A percentile compares a stretch with the other conserved stretches of the same genome.
Evolutionary conservation across 2,888 invertebrate species (phyloP).

Genomic region (Cloeon dipterum): DNA sequence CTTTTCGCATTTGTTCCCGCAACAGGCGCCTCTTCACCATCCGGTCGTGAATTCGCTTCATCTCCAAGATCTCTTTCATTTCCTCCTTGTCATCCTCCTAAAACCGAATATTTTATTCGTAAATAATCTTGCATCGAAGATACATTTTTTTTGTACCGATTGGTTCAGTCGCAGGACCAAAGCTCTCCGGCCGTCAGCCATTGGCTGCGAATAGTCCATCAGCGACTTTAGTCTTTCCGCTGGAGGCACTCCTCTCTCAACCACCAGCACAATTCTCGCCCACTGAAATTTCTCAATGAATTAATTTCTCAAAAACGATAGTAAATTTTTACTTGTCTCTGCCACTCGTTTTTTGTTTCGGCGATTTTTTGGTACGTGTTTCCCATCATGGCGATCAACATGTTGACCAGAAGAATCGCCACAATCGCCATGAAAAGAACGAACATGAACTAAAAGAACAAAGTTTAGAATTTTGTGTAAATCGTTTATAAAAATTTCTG

Average conservation of each 20-base stretch:
- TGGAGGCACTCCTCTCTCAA: conserved; percentile 90
- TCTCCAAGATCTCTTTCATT: conserved; percentile 80
- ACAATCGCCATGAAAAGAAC: conserved; percentile 96
- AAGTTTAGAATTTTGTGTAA: conserved; percentile 1
- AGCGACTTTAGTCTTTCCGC: conserved; percentile 64
- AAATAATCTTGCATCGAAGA: background rate
- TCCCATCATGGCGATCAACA: conserved; percentile 99
- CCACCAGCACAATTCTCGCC: conserved; percentile 92
- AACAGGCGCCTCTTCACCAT: conserved; percentile 42
- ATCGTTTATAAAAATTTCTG: background rate
- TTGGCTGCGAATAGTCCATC: conserved; percentile 81
- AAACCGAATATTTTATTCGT: no score
- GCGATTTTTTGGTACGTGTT: conserved; percentile 97
- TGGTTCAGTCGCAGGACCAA: conserved; percentile 73
- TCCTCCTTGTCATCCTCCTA: conserved; percentile 84
- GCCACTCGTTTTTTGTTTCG: conserved; percentile 94
- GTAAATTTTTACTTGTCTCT: conserved; percentile 41
- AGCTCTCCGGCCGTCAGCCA: conserved; percentile 69
- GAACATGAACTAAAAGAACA: conserved; percentile 46
- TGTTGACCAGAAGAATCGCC: conserved; percentile 82
- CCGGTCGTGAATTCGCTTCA: conserved; percentile 65
- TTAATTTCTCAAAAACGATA: conserved; percentile 1
- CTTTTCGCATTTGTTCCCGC: no score
- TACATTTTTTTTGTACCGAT: conserved; percentile 28
- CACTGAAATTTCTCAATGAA: conserved; percentile 33